Percentiles rank a stretch among this genome's conserved stretches.
Evolutionary conservation across 2,113 vertebrate species (phyloP).

Genomic region (Calypte anna): DNA sequence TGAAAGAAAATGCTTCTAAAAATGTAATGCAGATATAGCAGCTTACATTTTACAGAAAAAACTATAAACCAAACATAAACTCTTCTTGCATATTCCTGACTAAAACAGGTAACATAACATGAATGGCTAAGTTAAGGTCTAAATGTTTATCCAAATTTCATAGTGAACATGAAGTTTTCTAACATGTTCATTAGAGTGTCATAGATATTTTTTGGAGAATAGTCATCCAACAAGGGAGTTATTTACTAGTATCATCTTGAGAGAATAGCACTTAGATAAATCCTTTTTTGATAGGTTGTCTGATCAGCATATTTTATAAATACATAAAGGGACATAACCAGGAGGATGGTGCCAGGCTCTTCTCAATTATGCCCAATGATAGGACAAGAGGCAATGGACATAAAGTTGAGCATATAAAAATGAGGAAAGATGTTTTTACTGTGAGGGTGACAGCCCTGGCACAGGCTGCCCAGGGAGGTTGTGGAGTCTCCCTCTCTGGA

Average conservation of each 20-base stretch:
- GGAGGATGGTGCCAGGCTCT: too few relatives aligned
- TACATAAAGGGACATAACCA: too few relatives aligned
- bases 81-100: background rate
- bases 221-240: background rate
- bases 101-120: background rate
- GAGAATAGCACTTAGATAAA: background rate
- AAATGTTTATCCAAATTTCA: background rate
- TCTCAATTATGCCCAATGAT: too few relatives aligned
- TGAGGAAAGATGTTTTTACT: too few relatives aligned
- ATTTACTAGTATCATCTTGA: background rate
- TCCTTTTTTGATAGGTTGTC: background rate
- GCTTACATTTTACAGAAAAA: background rate
- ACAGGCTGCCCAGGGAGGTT: too few relatives aligned
- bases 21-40: background rate
- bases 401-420: too few relatives aligned
- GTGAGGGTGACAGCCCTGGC: too few relatives aligned
- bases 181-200: background rate
- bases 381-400: too few relatives aligned
- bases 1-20: background rate
- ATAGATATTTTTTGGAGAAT: background rate
- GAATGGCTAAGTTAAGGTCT: background rate
- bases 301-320: background rate
- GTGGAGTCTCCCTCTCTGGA: too few relatives aligned
- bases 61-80: background rate
- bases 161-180: background rate